Evolutionary conservation across 1,140 invertebrate genomes (phyloP), one percentile per base, ranked within the genome.

Genomic region (Drosophila prosaltans): DNA sequence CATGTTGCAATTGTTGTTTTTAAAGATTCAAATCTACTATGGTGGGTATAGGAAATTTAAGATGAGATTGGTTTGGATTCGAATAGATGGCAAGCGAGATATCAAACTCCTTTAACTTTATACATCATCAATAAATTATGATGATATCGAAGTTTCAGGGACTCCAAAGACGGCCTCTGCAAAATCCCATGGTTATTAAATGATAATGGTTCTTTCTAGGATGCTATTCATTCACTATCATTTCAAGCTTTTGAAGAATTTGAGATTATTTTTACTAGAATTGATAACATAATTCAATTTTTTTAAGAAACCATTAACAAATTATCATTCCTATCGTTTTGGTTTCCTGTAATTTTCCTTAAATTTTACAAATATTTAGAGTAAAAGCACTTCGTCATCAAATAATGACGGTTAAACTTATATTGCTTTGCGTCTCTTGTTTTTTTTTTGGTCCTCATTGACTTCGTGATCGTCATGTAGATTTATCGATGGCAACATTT

Each of bases 391-490:
- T 57, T 57, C 54, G 54, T 16, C 28, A 57, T n/a, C 54, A 8
- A n/a, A 28, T 30, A 4, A 30, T 45, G 10, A 16, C 16, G 16
- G 16, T 28, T 57, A 26, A 30, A n/a, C 11, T 57, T 30, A 32
- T n/a, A 28, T 30, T 65, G 24, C 1, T 28, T 16, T 26, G 59
- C 26, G n/a, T 16, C 26, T 45, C 28, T 57, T 36, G 32, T 6
- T 59, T 28, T 59, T 51, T 76, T 10, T 63, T 59, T 43, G 65
- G 10, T 16, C n/a, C 28, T 45, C 6, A 21, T 59, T 16, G 43
- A 62, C 59, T 65, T 77, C 74, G 69, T 78, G 74, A 78, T 78
- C 63, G 30, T 71, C 68, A 72, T 78, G 41, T 54, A 72, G 68
- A 78, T 45, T 72, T 59, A 43, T 78, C 43, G 69, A 78, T 63